These are phyloP conservation scores for Pluvianellus socialis DNA, from an alignment of 2,113 vertebrate genomes.

Conservation along the genomic window DNA sequence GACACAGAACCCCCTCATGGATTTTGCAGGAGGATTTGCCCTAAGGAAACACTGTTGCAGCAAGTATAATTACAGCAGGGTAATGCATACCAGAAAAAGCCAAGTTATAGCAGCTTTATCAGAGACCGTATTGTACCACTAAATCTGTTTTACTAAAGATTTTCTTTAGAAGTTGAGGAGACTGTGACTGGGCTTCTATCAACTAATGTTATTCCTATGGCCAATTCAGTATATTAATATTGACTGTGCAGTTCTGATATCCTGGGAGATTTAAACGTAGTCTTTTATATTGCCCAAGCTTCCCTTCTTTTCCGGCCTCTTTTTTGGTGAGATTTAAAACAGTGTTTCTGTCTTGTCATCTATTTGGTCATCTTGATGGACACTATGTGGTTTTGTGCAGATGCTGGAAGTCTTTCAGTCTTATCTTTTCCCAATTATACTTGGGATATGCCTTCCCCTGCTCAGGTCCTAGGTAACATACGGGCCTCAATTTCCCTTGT, in stretches of 20 bases:
- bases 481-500: background rate
- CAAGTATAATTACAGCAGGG: slow-evolving; percentile 15
- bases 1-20: background rate
- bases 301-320: background rate
- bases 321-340: background rate
- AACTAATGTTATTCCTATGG: background rate
- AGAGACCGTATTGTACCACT: background rate
- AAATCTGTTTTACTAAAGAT: background rate
- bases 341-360: background rate
- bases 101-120: slow-evolving; percentile 10
- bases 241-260: background rate
- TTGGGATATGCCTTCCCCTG: background rate
- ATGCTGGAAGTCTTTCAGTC: background rate
- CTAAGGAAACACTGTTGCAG: slow-evolving; percentile 11
- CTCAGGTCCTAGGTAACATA: background rate
- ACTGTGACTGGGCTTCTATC: background rate
- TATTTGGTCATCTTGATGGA: background rate
- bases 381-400: background rate
- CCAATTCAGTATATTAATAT: background rate
- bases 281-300: background rate
- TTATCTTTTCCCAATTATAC: background rate
- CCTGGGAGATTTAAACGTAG: background rate
- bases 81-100: background rate
- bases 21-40: background rate
- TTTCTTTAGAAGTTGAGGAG: background rate